These are phyloP conservation scores for Trichonephila clavata DNA, from an alignment of 1,140 invertebrate species.

Conservation along the genomic window DNA sequence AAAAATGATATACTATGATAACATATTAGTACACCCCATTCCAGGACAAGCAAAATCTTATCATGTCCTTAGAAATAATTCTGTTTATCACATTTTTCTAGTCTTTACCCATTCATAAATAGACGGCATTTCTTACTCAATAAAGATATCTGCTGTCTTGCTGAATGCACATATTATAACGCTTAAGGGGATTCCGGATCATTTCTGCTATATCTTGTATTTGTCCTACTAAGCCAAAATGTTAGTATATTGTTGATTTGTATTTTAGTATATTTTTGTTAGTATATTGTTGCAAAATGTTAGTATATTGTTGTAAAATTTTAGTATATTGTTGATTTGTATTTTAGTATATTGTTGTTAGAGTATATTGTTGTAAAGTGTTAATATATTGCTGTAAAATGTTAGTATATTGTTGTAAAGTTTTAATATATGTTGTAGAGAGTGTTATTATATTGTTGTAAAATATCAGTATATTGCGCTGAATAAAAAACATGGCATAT, in stretches of 20 bases:
- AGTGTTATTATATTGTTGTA: no score
- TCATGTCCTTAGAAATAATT: background rate
- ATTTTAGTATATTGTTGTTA: no score
- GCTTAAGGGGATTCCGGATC: background rate
- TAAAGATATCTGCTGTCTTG: background rate
- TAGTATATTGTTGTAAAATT: background rate
- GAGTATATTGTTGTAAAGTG: no score
- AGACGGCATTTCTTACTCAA: background rate
- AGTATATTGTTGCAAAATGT: no score
- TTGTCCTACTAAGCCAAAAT: background rate
- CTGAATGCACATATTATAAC: slow-evolving; percentile 5
- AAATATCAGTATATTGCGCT: no score
- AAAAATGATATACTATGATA: no score
- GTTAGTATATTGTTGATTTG: background rate
- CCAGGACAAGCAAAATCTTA: background rate
- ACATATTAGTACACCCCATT: no score
- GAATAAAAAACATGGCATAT: no score
- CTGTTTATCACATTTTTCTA: background rate
- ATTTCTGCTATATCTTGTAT: background rate
- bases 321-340: background rate
- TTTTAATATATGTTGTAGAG: no score
- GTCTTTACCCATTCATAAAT: background rate
- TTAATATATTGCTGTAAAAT: no score
- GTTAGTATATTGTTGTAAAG: no score
- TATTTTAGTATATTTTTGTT: no score